Conservation (phyloP, 2,797 vertebrate genomes). For the Chlorospingus flavigularis region DNA sequence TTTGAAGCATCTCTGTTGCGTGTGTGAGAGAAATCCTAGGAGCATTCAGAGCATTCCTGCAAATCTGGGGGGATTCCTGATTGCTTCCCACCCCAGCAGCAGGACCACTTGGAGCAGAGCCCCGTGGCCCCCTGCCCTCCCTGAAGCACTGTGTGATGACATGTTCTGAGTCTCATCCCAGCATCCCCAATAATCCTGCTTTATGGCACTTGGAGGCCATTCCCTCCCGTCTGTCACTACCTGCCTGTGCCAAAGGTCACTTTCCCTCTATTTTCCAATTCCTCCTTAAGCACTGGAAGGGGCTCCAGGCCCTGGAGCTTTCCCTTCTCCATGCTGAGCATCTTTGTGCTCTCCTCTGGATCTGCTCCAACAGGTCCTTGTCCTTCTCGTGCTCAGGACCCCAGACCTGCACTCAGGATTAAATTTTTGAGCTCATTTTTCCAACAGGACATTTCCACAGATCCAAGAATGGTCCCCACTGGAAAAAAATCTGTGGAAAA, state of each 20-base stretch:
- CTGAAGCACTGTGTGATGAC: background rate
- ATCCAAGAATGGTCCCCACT: fast-evolving
- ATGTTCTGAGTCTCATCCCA: background rate
- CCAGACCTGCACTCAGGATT: background rate
- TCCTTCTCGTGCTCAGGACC: background rate
- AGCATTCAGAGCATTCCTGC: background rate
- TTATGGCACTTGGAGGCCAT: fast-evolving
- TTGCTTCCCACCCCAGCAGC: background rate
- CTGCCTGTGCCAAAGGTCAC: background rate
- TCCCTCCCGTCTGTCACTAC: background rate
- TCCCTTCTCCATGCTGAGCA: background rate
- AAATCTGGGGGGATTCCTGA: background rate
- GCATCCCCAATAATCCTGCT: background rate
- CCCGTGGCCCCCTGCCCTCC: background rate
- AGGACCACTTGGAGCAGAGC: background rate
- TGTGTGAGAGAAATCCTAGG: background rate
- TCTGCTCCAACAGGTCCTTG: background rate
- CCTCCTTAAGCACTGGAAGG: background rate
- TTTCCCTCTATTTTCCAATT: background rate
- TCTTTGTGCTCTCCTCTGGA: background rate
- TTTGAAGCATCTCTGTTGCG: background rate
- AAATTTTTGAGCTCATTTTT: background rate
- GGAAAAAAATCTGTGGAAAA: background rate
- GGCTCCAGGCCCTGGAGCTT: background rate
- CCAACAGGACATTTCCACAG: background rate